Evolutionary conservation across 2,888 invertebrate genomes (phyloP), one percentile per base, ranked within the genome.

Genomic region (Parnassius apollo): DNA sequence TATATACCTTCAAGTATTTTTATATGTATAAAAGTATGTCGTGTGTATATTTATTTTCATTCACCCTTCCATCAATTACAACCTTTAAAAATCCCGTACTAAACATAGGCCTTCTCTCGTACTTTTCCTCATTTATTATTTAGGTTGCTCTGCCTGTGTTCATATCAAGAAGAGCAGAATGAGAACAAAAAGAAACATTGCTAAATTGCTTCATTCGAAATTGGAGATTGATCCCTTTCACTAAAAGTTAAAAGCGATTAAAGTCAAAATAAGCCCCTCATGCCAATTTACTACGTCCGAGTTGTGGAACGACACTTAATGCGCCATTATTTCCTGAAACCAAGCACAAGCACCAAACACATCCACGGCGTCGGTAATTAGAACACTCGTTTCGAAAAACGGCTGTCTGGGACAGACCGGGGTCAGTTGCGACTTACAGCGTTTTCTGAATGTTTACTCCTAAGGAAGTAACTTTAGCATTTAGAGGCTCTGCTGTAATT

Each of bases 311-410:
- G 59, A 12, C 48, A 48, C 12, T 60, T 48, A 48, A 46, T 42
- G 13, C 42, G 54, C n/a, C 18, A 35, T 60, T 60, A 50, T 58
- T 42, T 51, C 51, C 45, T 42, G 11, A 48, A 42, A 54, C 22
- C 18, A 18, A 18, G 1, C 18, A 18, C 18, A 18, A 25, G 10
- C 35, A 9, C 42, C 49, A 18, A 46, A 53, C 13, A 22, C 50
- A 50, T 50, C 48, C 42, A 9, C 13, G 35, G 35, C 48, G n/a
- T 54, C 25, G 25, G 50, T 54, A 60, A 54, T 60, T 48, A 60
- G 53, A 42, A 35, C 42, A 42, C 46, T 53, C 53, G 48, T 60
- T 54, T 54, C 46, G 11, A 18, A 45, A 12, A 42, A 42, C 54
- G 53, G 12, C 12, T 13, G 42, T 42, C 18, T 18, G 59, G 12